A percentile compares a stretch with the other conserved stretches of the same genome.
Evolutionary conservation across 2,888 invertebrate genomes (phyloP).

Genomic region (Mimas tiliae): DNA sequence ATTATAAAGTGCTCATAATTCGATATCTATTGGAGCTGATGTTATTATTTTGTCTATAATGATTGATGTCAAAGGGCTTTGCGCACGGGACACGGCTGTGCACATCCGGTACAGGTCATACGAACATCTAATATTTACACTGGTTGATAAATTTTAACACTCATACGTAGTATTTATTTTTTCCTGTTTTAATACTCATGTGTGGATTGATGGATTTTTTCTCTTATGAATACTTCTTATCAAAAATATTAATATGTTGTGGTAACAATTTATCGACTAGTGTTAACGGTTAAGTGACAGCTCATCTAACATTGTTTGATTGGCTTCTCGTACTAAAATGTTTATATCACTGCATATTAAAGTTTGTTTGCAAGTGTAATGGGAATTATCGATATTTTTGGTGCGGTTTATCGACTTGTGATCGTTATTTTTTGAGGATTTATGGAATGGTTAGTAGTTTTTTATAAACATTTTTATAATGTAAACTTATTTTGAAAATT

Average conservation of each 20-base stretch:
- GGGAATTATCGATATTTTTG: slow-evolving; percentile 2
- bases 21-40: not conserved
- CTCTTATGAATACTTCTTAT: not conserved
- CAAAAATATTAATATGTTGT: not conserved
- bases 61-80: slow-evolving; percentile 56
- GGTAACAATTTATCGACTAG: not conserved
- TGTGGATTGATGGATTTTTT: not conserved
- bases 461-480: too few relatives aligned
- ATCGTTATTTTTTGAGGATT: not conserved
- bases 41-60: not conserved
- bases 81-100: slow-evolving; percentile 55
- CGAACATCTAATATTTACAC: slow-evolving; percentile 36
- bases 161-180: not conserved
- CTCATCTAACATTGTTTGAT: slow-evolving; percentile 42
- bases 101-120: slow-evolving; percentile 55
- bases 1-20: too few relatives aligned
- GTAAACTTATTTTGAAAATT: too few relatives aligned
- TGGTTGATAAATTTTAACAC: not conserved
- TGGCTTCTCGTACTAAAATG: slow-evolving; percentile 31
- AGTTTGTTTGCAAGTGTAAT: not conserved
- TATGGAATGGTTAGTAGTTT: not conserved
- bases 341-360: slow-evolving; percentile 19
- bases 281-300: slow-evolving; percentile 62
- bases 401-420: slow-evolving; percentile 9
- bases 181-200: too few relatives aligned